Conservation (phyloP, 2,113 vertebrate genomes). For the Gopherus flavomarginatus region DNA sequence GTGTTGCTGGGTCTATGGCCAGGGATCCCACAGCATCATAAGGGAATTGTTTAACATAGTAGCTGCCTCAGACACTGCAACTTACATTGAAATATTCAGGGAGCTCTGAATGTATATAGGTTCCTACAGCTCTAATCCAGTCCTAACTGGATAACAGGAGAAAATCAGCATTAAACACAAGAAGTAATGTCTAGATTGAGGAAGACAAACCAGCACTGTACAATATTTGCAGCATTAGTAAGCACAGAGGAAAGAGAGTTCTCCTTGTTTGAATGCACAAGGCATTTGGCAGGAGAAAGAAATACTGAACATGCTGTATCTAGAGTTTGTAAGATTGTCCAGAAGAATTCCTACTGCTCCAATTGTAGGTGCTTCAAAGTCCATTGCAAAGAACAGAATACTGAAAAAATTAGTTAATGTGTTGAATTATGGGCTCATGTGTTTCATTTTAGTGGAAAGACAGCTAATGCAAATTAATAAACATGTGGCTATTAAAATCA, state of each 20-base stretch:
- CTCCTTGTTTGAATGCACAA: constrained; percentile 16
- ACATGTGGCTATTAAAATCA: constrained; percentile 50
- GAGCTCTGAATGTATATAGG: neutral
- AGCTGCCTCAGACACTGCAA: neutral
- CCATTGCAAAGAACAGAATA: constrained; percentile 30
- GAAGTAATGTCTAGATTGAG: constrained; percentile 41
- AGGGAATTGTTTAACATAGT: neutral
- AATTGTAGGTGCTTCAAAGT: constrained; percentile 70
- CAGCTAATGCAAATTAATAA: constrained; percentile 14
- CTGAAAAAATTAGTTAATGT: constrained; percentile 63
- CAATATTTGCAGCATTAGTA: constrained; percentile 51
- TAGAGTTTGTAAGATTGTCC: constrained; percentile 58
- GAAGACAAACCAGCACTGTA: constrained; percentile 56
- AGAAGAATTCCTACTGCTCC: constrained; percentile 72
- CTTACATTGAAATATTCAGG: neutral
- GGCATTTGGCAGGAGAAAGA: constrained; percentile 62
- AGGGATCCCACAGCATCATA: neutral
- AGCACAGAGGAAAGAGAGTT: constrained; percentile 60
- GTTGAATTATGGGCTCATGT: constrained; percentile 71
- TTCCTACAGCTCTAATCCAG: constrained; percentile 28
- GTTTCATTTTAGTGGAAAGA: constrained; percentile 74
- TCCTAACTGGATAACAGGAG: neutral
- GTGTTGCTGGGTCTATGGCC: neutral
- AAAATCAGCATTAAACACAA: constrained; percentile 52
- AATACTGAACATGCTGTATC: constrained; percentile 53